phyloP scores from a whole-genome alignment of 2,113 vertebrate genomes.

The Isichthys henryi region DNA sequence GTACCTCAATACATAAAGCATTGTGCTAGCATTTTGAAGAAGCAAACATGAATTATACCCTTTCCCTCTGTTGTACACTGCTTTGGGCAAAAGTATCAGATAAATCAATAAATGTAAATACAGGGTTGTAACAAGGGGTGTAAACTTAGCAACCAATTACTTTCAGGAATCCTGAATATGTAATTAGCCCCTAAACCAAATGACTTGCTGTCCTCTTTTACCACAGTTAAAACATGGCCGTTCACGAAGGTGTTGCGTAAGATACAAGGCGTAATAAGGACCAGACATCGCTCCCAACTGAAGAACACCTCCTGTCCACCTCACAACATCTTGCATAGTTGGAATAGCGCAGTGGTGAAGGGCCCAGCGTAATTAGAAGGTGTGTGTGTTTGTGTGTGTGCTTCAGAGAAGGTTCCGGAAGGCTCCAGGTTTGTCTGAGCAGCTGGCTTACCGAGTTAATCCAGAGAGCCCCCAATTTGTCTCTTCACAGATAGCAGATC shows the following conservation, averaged over 20 bases:
- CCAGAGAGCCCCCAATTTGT: slow-evolving; percentile 12
- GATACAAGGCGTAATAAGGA: neutral
- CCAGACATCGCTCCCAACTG: no score
- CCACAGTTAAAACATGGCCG: neutral
- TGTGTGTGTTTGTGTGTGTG: neutral
- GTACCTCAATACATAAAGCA: neutral
- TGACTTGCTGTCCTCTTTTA: neutral
- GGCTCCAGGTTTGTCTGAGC: neutral
- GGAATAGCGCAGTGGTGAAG: neutral
- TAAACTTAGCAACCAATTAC: neutral
- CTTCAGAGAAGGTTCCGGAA: neutral
- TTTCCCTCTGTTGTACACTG: neutral
- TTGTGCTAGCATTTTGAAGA: neutral
- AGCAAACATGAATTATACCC: neutral
- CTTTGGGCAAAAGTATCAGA: neutral
- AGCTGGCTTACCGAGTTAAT: neutral
- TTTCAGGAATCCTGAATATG: neutral
- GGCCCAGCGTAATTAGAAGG: neutral
- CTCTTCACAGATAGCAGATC: slow-evolving; percentile 12
- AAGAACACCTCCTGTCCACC: no score
- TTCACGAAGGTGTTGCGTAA: neutral
- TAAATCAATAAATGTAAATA: neutral
- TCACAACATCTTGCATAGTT: neutral
- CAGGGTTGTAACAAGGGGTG: neutral
- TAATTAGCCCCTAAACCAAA: neutral